Conservation (phyloP, 2,113 vertebrate genomes). For the Tetraodon nigroviridis region DNA sequence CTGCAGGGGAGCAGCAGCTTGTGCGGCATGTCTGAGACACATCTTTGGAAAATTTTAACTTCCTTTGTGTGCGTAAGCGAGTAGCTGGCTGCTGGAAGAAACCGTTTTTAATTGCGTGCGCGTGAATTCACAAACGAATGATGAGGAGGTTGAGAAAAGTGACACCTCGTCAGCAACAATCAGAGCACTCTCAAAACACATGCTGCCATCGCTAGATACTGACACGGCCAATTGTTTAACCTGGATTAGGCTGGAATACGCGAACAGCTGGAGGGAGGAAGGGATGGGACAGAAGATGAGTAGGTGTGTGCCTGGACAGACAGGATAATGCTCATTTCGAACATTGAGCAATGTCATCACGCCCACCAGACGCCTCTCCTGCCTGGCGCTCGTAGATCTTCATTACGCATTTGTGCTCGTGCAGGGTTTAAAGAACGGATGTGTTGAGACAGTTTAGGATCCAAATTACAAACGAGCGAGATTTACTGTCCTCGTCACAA, state of each 20-base stretch:
- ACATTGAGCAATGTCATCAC: conserved; percentile 44
- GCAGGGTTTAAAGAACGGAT: conserved; percentile 43
- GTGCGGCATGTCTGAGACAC: conserved; percentile 35
- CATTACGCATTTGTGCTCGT: conserved; percentile 36
- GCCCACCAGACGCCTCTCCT: conserved; percentile 28
- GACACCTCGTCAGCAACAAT: not conserved
- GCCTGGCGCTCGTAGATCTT: conserved; percentile 43
- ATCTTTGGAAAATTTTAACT: conserved; percentile 29
- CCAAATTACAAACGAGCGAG: conserved; percentile 54
- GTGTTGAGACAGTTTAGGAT: conserved; percentile 60
- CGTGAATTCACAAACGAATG: too few species aligned
- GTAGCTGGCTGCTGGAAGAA: conserved; percentile 9
- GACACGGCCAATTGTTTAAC: too few species aligned
- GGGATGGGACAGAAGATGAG: conserved; percentile 6
- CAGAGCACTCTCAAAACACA: conserved; percentile 16
- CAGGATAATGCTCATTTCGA: conserved; percentile 24
- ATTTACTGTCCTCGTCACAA: conserved; percentile 47
- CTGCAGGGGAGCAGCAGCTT: conserved; percentile 32
- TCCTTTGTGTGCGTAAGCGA: conserved; percentile 2
- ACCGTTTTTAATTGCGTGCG: not conserved
- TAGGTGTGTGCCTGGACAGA: conserved; percentile 29
- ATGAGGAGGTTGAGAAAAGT: too few species aligned
- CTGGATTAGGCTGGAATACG: conserved; percentile 5
- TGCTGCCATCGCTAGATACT: conserved; percentile 17
- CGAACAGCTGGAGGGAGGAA: conserved; percentile 21